phyloP scores from a whole-genome alignment of 2,888 invertebrate genomes.

The Melanostoma mellinum region DNA sequence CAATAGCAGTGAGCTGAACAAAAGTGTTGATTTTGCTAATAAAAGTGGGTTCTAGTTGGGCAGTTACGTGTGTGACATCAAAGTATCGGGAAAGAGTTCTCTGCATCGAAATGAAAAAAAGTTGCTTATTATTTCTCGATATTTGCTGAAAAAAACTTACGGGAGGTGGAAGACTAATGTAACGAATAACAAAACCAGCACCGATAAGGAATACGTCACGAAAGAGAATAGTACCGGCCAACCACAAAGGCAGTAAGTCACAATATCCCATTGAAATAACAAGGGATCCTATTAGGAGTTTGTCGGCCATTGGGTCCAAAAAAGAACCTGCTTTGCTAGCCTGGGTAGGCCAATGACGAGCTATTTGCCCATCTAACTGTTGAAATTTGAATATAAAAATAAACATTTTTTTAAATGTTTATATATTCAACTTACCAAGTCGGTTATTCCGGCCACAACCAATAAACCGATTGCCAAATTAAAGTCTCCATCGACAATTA shows the following conservation, averaged over 20 bases:
- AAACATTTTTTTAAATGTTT: slow-evolving; percentile 28
- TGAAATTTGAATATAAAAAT: slow-evolving; percentile 73
- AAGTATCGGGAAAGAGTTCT: slow-evolving; percentile 93
- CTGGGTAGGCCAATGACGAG: slow-evolving; percentile 94
- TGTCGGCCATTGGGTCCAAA: slow-evolving; percentile 98
- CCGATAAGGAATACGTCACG: slow-evolving; percentile 92
- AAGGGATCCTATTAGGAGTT: slow-evolving; percentile 94
- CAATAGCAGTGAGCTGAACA: slow-evolving; percentile 92
- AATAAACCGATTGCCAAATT: slow-evolving; percentile 91
- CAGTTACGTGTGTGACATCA: slow-evolving; percentile 96
- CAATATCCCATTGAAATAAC: slow-evolving; percentile 94
- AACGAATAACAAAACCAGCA: slow-evolving; percentile 95
- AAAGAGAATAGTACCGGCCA: slow-evolving; percentile 91
- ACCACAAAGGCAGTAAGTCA: slow-evolving; percentile 90
- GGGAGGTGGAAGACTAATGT: slow-evolving; percentile 93
- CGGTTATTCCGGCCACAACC: slow-evolving; percentile 93
- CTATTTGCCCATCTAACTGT: slow-evolving; percentile 97
- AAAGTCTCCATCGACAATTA: slow-evolving; percentile 92
- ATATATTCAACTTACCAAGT: slow-evolving; percentile 86
- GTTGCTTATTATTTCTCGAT: no score
- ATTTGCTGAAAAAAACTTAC: slow-evolving; percentile 83
- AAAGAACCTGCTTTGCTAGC: slow-evolving; percentile 96
- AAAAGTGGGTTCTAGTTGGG: slow-evolving; percentile 94
- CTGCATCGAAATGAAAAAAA: slow-evolving; percentile 83
- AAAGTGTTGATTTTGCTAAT: slow-evolving; percentile 98